phyloP scores from a whole-genome alignment of 2,888 invertebrate species.

The Drosophila demipolita region DNA sequence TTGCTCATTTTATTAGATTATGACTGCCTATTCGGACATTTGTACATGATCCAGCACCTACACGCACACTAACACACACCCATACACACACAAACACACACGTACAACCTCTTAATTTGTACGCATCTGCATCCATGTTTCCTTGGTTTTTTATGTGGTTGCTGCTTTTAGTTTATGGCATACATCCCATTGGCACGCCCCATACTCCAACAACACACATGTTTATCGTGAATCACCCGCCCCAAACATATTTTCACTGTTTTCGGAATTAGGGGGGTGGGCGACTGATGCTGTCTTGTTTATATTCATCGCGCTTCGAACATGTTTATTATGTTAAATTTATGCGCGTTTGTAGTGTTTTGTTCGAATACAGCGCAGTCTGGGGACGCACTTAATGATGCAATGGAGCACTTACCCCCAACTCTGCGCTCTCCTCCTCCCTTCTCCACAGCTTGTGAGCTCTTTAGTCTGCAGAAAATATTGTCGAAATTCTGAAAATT shows the following conservation, averaged over 20 bases:
- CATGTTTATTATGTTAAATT: slow-evolving; percentile 75
- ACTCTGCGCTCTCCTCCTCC: not conserved
- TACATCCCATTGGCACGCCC: slow-evolving; percentile 40
- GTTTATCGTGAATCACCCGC: slow-evolving; percentile 32
- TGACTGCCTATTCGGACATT: slow-evolving; percentile 63
- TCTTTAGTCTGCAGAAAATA: not conserved
- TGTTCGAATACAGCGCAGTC: slow-evolving; percentile 36
- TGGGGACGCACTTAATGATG: slow-evolving; percentile 27
- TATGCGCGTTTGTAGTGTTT: slow-evolving; percentile 63
- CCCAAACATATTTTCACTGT: slow-evolving; percentile 55
- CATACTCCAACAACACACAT: slow-evolving; percentile 9
- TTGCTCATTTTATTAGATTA: slow-evolving; percentile 61
- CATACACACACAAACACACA: not conserved
- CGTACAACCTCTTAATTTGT: slow-evolving; percentile 2
- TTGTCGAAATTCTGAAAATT: not conserved
- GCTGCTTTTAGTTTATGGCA: slow-evolving; percentile 67
- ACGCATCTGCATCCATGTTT: slow-evolving; percentile 47
- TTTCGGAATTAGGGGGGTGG: not conserved
- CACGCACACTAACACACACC: not conserved
- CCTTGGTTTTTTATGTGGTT: slow-evolving; percentile 52
- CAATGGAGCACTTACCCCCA: slow-evolving; percentile 6
- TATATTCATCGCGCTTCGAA: slow-evolving; percentile 60
- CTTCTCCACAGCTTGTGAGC: too few relatives aligned
- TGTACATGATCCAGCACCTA: slow-evolving; percentile 21
- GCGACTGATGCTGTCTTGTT: slow-evolving; percentile 26